Conservation (phyloP, 2,797 vertebrate genomes). For the Chloroceryle inda region DNA sequence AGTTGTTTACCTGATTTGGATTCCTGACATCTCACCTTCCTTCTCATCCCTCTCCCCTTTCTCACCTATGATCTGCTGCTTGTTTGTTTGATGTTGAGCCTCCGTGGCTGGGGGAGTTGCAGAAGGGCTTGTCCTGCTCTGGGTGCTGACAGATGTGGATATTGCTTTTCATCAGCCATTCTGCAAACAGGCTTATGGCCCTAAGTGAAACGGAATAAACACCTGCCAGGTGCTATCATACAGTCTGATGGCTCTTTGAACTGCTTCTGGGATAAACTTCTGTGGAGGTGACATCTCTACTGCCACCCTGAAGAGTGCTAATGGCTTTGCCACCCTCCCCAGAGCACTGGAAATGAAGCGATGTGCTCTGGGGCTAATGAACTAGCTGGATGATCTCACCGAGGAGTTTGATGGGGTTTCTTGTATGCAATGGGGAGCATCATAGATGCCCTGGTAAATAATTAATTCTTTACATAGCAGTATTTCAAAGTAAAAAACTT, state of each 20-base stretch:
- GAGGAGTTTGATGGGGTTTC: neutral
- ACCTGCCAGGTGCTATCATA: neutral
- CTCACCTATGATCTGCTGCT: neutral
- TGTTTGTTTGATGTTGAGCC: neutral
- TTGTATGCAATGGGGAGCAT: neutral
- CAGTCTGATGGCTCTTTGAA: neutral
- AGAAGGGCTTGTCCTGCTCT: neutral
- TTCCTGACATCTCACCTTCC: neutral
- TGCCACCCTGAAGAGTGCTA: neutral
- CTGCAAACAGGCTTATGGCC: neutral
- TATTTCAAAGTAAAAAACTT: neutral
- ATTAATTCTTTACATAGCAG: neutral
- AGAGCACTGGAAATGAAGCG: neutral
- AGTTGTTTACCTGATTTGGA: neutral
- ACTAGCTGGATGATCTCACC: neutral
- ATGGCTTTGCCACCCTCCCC: neutral
- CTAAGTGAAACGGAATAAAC: neutral
- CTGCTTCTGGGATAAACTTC: neutral
- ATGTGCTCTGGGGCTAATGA: neutral
- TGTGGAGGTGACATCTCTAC: neutral
- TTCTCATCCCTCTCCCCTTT: neutral
- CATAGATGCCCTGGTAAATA: neutral
- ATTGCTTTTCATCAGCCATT: constrained; percentile 17
- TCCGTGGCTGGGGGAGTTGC: neutral
- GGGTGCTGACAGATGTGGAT: constrained; percentile 18